These are phyloP conservation scores for Neoniphon sammara DNA, from an alignment of 2,797 vertebrate genomes.

Conservation along the genomic window DNA sequence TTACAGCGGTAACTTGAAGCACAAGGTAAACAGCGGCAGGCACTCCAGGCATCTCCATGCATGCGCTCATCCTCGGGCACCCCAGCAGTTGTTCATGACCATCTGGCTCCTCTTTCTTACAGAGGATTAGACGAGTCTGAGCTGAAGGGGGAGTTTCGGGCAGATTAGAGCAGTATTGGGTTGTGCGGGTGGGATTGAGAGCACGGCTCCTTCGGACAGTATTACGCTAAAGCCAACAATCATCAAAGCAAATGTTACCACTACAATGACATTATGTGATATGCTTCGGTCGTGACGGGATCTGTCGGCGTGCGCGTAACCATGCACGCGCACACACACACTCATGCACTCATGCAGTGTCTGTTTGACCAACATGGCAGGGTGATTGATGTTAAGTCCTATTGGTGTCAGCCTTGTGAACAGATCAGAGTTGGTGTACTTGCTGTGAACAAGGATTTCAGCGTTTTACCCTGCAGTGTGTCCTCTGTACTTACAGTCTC, in stretches of 20 bases:
- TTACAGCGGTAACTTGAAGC: constrained; percentile 78
- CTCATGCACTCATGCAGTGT: constrained; percentile 21
- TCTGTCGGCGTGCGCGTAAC: constrained; percentile 12
- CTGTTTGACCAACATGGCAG: constrained; percentile 47
- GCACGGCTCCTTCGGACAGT: constrained; percentile 58
- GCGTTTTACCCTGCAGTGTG: constrained; percentile 39
- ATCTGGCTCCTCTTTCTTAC: constrained; percentile 89
- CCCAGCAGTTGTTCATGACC: constrained; percentile 84
- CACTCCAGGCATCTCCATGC: constrained; percentile 78
- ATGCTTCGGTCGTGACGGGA: constrained; percentile 7
- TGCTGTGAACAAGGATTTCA: constrained; percentile 60
- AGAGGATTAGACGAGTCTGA: constrained; percentile 88
- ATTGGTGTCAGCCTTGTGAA: constrained; percentile 58
- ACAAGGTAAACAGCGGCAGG: constrained; percentile 77
- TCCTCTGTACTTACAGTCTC: constrained; percentile 22
- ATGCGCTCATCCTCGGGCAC: constrained; percentile 68
- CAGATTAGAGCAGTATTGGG: constrained; percentile 81
- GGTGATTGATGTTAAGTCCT: constrained; percentile 59
- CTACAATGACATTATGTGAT: constrained; percentile 40
- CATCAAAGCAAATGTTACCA: constrained; percentile 61
- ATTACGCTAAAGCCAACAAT: constrained; percentile 61
- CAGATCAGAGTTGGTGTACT: constrained; percentile 48
- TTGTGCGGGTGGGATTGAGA: constrained; percentile 71
- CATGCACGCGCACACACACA: constrained; percentile 2
- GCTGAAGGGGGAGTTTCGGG: constrained; percentile 78